phyloP scores from a whole-genome alignment of 2,113 vertebrate genomes.

The Psammodynastes pulverulentus region DNA sequence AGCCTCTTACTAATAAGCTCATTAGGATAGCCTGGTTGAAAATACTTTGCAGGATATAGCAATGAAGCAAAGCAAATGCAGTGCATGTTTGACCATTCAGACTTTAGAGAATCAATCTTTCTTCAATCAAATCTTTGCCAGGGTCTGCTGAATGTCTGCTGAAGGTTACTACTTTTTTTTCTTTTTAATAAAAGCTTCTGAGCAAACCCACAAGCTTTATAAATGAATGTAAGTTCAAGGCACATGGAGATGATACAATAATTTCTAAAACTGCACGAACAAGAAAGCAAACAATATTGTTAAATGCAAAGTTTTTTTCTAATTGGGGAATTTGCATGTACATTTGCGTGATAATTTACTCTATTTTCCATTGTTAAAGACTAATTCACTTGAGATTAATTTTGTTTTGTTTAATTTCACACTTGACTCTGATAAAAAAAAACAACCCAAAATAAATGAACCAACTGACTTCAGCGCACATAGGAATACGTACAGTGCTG shows the following conservation, averaged over 20 bases:
- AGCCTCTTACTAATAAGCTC: conserved; percentile 81
- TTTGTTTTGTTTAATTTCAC: neutral
- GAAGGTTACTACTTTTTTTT: conserved; percentile 55
- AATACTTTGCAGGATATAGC: conserved; percentile 68
- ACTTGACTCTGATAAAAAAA: neutral
- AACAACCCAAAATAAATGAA: neutral
- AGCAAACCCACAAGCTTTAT: conserved; percentile 39
- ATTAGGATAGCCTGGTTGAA: conserved; percentile 69
- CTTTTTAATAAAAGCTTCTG: conserved; percentile 29
- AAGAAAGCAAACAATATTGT: conserved; percentile 1
- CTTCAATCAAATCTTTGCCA: conserved; percentile 75
- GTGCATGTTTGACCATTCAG: conserved; percentile 72
- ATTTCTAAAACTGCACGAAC: conserved; percentile 9
- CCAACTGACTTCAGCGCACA: neutral
- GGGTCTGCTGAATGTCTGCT: conserved; percentile 67
- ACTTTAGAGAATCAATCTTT: conserved; percentile 77
- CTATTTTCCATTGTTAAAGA: neutral
- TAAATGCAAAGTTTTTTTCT: conserved; percentile 13
- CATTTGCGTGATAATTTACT: conserved; percentile 29
- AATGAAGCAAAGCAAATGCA: conserved; percentile 75
- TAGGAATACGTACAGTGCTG: neutral
- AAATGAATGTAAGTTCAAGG: conserved; percentile 40
- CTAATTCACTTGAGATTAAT: neutral
- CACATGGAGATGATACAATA: conserved; percentile 3
- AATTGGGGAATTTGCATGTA: conserved; percentile 5